phyloP scores from a whole-genome alignment of 2,888 invertebrate genomes.

The Chironomus riparius region DNA sequence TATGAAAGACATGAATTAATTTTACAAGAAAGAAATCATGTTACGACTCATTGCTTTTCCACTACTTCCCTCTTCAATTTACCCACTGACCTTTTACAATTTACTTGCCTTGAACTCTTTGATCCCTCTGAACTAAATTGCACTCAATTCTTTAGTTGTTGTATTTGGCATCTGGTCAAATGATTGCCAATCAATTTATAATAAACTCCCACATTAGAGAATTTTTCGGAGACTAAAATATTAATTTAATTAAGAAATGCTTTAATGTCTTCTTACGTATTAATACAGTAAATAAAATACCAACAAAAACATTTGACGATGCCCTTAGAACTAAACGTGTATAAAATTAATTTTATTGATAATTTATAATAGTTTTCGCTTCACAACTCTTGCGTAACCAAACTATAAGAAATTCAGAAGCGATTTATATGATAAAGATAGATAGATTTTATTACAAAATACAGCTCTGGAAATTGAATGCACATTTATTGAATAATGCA shows the following conservation, averaged over 20 bases:
- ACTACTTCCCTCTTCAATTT: not conserved
- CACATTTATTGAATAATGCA: conserved; percentile 5
- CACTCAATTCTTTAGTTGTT: not conserved
- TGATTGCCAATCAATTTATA: conserved; percentile 7
- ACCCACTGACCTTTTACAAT: conserved; percentile 15
- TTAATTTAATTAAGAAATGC: no score
- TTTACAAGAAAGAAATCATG: not conserved
- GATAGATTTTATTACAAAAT: not conserved
- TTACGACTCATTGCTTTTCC: not conserved
- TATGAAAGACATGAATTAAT: not conserved
- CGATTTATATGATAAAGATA: not conserved
- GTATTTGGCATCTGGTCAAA: conserved; percentile 5
- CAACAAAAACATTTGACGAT: no score
- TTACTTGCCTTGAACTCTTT: conserved; percentile 4
- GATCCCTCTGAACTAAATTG: not conserved
- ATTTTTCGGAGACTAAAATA: not conserved
- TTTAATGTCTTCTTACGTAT: no score
- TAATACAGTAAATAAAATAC: no score
- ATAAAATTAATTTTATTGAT: conserved; percentile 7
- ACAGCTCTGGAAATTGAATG: not conserved
- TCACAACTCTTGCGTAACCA: conserved; percentile 28
- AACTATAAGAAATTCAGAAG: not conserved
- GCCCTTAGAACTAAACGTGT: no score
- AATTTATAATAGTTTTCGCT: conserved; percentile 21
- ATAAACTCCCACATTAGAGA: not conserved